These are phyloP conservation scores for Cloeon dipterum DNA, from an alignment of 2,888 invertebrate species.

Conservation along the genomic window DNA sequence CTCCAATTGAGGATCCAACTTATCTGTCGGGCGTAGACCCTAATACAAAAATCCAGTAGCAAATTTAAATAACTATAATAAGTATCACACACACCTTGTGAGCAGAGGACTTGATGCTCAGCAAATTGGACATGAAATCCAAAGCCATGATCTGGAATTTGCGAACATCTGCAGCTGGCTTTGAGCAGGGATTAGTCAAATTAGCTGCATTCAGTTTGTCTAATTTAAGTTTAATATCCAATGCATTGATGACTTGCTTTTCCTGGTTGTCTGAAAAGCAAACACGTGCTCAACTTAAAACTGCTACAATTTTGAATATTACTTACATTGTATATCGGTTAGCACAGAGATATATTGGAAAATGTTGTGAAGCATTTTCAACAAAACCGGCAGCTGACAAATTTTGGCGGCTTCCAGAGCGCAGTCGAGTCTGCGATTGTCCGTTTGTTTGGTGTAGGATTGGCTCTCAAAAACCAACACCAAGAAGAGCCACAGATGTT, in stretches of 20 bases:
- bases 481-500: conserved; percentile 46
- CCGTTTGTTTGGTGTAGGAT: conserved; percentile 20
- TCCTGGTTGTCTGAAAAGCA: not conserved
- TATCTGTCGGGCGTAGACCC: no score
- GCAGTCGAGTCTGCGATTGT: not conserved
- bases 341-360: not conserved
- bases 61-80: no score
- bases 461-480: conserved; percentile 48
- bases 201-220: not conserved
- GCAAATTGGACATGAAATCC: not conserved
- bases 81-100: no score
- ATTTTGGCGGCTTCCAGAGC: not conserved
- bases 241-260: not conserved
- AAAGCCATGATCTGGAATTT: not conserved
- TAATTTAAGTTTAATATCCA: not conserved
- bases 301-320: not conserved
- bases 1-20: conserved; percentile 26
- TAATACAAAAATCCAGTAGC: no score
- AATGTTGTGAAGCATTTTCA: not conserved
- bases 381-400: not conserved
- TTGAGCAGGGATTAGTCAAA: not conserved
- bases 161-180: not conserved
- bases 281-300: no score
- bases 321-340: not conserved
- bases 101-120: no score